Percentiles rank a stretch among this genome's conserved stretches.
phyloP scores from a whole-genome alignment of 2,113 vertebrate species.

The Cololabis saira region DNA sequence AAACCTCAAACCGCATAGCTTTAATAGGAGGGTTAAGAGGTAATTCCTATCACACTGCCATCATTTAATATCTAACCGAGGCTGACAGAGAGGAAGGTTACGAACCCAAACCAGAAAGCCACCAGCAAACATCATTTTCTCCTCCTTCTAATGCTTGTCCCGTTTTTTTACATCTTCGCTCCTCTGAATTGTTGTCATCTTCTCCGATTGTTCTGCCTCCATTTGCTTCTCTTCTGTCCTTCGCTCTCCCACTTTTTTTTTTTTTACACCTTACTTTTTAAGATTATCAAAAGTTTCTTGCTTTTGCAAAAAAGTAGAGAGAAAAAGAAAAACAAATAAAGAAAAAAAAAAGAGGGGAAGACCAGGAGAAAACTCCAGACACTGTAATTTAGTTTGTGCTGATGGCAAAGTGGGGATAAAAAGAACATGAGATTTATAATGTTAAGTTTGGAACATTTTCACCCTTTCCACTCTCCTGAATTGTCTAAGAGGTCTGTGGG shows the following conservation, averaged over 20 bases:
- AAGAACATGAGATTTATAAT: slow-evolving; percentile 78
- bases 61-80: slow-evolving; percentile 77
- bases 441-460: slow-evolving; percentile 71
- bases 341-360: slow-evolving; percentile 46
- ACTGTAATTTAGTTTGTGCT: slow-evolving; percentile 76
- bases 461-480: slow-evolving; percentile 70
- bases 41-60: slow-evolving; percentile 81
- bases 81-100: slow-evolving; percentile 76
- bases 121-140: slow-evolving; percentile 56
- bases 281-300: slow-evolving; percentile 10
- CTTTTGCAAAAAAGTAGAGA: slow-evolving; percentile 11
- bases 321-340: slow-evolving; percentile 2
- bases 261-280: slow-evolving; percentile 13
- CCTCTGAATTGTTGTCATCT: background rate
- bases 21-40: slow-evolving; percentile 77
- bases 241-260: background rate
- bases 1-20: slow-evolving; percentile 78
- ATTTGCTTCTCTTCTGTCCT: slow-evolving; percentile 4
- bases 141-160: slow-evolving; percentile 46
- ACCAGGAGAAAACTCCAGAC: slow-evolving; percentile 67
- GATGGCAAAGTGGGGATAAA: slow-evolving; percentile 72
- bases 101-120: slow-evolving; percentile 75
- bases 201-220: slow-evolving; percentile 2
- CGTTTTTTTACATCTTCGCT: slow-evolving; percentile 19
- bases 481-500: slow-evolving; percentile 49